phyloP scores from a whole-genome alignment of 2,888 invertebrate genomes.

The Tiliacea aurago region DNA sequence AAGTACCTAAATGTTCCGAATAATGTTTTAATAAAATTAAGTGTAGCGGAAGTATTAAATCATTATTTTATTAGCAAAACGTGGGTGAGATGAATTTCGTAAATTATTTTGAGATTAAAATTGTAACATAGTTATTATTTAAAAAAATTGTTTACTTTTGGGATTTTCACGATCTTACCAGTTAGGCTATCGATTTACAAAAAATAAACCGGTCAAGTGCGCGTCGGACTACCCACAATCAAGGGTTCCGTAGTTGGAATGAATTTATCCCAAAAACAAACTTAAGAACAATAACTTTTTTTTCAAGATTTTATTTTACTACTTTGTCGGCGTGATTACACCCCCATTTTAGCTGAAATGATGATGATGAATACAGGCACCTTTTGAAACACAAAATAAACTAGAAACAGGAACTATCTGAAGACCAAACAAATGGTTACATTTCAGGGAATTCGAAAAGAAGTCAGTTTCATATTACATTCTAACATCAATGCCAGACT shows the following conservation, averaged over 20 bases:
- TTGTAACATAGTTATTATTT: neutral
- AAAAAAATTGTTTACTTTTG: neutral
- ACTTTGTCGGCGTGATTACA: no score
- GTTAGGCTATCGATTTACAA: no score
- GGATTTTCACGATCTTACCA: neutral
- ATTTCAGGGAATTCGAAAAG: neutral
- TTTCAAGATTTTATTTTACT: no score
- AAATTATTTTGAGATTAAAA: neutral
- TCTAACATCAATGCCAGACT: neutral
- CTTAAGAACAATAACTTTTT: no score
- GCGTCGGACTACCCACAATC: no score
- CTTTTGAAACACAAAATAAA: no score
- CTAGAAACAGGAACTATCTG: neutral
- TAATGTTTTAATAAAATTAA: conserved; percentile 41
- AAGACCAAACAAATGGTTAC: neutral
- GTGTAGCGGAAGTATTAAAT: conserved; percentile 9
- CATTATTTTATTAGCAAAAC: conserved; percentile 14
- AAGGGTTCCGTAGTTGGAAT: no score
- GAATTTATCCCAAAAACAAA: no score
- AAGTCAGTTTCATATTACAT: neutral
- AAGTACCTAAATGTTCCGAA: conserved; percentile 20
- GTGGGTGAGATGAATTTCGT: neutral
- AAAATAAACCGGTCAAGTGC: no score
- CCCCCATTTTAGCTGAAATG: no score
- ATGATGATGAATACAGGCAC: no score